phyloP scores from a whole-genome alignment of 2,888 invertebrate species.

The Lasiommata megera region DNA sequence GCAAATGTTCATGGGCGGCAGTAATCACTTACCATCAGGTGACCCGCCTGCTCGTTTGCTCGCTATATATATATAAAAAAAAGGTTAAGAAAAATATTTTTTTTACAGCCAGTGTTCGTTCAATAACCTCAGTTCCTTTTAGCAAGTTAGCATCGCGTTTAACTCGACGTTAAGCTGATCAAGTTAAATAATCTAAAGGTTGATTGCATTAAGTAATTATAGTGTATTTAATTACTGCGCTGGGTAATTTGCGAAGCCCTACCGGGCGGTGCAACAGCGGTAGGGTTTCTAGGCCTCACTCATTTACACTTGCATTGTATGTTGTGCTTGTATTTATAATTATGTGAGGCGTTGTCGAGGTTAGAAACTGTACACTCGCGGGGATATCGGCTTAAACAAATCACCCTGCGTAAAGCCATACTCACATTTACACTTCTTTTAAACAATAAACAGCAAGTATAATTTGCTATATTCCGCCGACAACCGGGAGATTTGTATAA shows the following conservation, averaged over 20 bases:
- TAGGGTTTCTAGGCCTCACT: constrained; percentile 70
- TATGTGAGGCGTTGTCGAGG: constrained; percentile 11
- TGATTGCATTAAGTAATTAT: constrained; percentile 77
- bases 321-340: constrained; percentile 4
- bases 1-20: too few relatives aligned
- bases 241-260: constrained; percentile 76
- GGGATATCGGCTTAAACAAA: constrained; percentile 4
- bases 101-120: too few relatives aligned
- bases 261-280: constrained; percentile 48
- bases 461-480: too few relatives aligned
- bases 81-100: too few relatives aligned
- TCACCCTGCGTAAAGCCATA: constrained; percentile 1
- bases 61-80: too few relatives aligned
- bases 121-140: too few relatives aligned
- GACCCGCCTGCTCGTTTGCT: too few relatives aligned
- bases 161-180: too few relatives aligned
- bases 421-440: background rate
- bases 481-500: too few relatives aligned
- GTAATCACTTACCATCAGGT: too few relatives aligned
- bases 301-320: constrained; percentile 70
- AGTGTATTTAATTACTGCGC: constrained; percentile 74
- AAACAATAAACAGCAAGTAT: too few relatives aligned
- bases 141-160: background rate
- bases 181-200: constrained; percentile 33
- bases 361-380: constrained; percentile 9